These are phyloP conservation scores for Shargacucullia verbasci DNA, from an alignment of 2,888 invertebrate genomes.

Conservation along the genomic window DNA sequence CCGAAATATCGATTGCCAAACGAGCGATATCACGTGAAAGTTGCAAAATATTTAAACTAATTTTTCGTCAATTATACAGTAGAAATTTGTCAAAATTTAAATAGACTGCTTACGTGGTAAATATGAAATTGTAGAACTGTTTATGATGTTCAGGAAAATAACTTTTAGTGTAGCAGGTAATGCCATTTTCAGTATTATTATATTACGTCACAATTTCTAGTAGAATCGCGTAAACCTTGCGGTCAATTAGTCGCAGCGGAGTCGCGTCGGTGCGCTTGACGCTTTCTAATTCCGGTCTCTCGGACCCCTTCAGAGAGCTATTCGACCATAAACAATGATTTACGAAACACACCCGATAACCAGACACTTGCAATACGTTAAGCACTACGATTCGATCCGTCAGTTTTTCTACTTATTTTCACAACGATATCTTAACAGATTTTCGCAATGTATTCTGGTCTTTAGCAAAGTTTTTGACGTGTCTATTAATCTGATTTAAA, in stretches of 20 bases:
- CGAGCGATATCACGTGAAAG: conserved; percentile 39
- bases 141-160: conserved; percentile 34
- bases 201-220: conserved; percentile 76
- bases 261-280: conserved; percentile 73
- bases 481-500: conserved; percentile 64
- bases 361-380: conserved; percentile 73
- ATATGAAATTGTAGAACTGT: conserved; percentile 29
- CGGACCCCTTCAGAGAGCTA: conserved; percentile 81
- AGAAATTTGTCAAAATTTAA: conserved; percentile 25
- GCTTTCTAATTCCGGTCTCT: conserved; percentile 86
- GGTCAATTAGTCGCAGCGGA: conserved; percentile 84
- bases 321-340: conserved; percentile 87
- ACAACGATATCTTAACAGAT: conserved; percentile 60
- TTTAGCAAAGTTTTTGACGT: conserved; percentile 39
- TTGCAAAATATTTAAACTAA: conserved; percentile 37
- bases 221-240: conserved; percentile 83
- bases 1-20: conserved; percentile 37
- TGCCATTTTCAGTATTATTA: conserved; percentile 58
- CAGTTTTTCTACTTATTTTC: conserved; percentile 73
- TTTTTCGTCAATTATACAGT: conserved; percentile 50
- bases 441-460: conserved; percentile 55
- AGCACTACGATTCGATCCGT: conserved; percentile 69
- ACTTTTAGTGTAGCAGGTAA: conserved; percentile 26
- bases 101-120: conserved; percentile 9
- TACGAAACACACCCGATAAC: conserved; percentile 79